Conservation (phyloP, 2,797 vertebrate genomes). For the Lemur catta region DNA sequence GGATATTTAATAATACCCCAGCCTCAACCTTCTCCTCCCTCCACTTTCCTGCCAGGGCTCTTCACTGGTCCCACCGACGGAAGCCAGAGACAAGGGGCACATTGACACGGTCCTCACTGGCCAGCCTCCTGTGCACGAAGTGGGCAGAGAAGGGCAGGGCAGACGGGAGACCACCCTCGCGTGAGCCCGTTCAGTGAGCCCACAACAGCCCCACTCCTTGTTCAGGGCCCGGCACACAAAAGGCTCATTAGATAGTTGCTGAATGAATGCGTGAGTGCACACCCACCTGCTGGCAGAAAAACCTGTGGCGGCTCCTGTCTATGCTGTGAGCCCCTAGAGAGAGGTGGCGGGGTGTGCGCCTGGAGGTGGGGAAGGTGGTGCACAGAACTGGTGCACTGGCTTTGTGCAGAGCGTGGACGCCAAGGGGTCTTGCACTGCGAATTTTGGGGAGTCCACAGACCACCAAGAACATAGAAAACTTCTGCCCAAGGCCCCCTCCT, state of each 20-base stretch:
- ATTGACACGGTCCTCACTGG: background rate
- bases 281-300: background rate
- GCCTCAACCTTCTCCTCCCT: background rate
- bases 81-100: background rate
- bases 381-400: too few relatives aligned
- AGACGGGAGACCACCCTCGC: background rate
- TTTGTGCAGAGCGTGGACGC: too few relatives aligned
- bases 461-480: background rate
- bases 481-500: background rate
- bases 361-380: background rate
- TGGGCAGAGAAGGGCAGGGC: background rate
- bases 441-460: background rate
- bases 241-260: background rate
- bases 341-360: background rate
- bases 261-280: background rate
- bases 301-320: background rate
- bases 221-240: background rate
- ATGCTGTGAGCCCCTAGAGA: background rate
- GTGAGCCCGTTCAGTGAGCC: fast-evolving
- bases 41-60: background rate
- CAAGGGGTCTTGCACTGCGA: background rate
- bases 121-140: background rate
- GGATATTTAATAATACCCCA: background rate
- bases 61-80: background rate
- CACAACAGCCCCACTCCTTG: background rate